Evolutionary conservation across 2,113 vertebrate species (phyloP).

Genomic region (Noturus placidus): DNA sequence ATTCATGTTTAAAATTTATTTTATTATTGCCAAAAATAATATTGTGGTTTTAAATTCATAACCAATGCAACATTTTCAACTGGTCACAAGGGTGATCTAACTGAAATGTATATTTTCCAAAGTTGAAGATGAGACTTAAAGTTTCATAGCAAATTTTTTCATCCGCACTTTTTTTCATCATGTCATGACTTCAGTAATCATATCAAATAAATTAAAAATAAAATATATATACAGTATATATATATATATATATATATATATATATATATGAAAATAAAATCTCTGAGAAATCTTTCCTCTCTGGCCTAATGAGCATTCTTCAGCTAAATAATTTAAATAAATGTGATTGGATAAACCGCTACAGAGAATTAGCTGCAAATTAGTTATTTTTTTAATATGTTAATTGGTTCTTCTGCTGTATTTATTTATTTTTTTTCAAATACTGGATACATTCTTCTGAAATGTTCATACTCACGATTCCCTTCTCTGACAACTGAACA

Average conservation of each 20-base stretch:
- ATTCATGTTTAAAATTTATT: background rate
- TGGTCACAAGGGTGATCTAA: background rate
- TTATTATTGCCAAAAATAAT: background rate
- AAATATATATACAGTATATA: too few relatives aligned
- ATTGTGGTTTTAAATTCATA: background rate
- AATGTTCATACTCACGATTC: background rate
- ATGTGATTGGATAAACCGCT: background rate
- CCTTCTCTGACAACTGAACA: constrained; percentile 7
- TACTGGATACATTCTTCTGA: background rate
- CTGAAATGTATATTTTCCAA: background rate
- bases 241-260: too few relatives aligned
- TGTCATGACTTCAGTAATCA: background rate
- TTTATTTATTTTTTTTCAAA: background rate
- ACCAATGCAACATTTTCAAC: background rate
- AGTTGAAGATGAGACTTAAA: background rate
- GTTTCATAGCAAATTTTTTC: too few relatives aligned
- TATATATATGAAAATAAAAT: background rate
- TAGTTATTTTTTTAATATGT: too few relatives aligned
- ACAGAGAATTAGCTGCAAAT: background rate
- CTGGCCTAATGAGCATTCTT: background rate
- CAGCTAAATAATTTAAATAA: background rate
- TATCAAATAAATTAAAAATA: too few relatives aligned
- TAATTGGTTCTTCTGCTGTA: background rate
- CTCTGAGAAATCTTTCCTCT: background rate
- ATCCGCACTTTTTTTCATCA: background rate